phyloP scores from a whole-genome alignment of 2,888 invertebrate genomes.

The Campoletis raptor region DNA sequence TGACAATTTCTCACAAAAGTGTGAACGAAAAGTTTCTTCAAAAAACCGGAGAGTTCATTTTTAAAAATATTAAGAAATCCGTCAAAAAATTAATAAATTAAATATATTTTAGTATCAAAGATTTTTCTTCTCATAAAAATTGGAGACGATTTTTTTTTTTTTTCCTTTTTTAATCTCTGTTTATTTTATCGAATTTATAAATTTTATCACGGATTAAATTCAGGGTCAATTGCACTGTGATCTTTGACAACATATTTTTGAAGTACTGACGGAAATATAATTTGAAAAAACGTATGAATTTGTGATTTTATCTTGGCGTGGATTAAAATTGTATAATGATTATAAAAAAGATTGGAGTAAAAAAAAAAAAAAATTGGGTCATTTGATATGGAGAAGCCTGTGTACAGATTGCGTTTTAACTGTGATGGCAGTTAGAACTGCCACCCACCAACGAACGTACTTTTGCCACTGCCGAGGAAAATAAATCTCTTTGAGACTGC shows the following conservation, averaged over 20 bases:
- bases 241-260: background rate
- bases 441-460: slow-evolving; percentile 44
- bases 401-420: slow-evolving; percentile 16
- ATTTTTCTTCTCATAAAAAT: background rate
- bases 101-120: background rate
- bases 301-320: background rate
- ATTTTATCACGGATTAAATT: background rate
- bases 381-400: slow-evolving; percentile 1
- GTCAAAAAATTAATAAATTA: too few relatives aligned
- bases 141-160: too few relatives aligned
- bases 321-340: background rate
- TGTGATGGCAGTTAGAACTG: slow-evolving; percentile 46
- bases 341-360: background rate
- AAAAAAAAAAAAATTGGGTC: slow-evolving; percentile 2
- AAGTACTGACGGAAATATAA: background rate
- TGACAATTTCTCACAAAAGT: background rate
- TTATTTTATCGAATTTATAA: background rate
- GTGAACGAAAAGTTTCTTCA: background rate
- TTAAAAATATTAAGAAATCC: background rate
- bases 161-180: too few relatives aligned
- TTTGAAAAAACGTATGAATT: background rate
- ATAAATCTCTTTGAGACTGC: slow-evolving; percentile 55
- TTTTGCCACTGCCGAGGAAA: slow-evolving; percentile 48
- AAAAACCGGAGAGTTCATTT: background rate
- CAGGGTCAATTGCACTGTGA: background rate